Conservation (phyloP, 2,888 invertebrate species). For the Epiblema foenella region DNA sequence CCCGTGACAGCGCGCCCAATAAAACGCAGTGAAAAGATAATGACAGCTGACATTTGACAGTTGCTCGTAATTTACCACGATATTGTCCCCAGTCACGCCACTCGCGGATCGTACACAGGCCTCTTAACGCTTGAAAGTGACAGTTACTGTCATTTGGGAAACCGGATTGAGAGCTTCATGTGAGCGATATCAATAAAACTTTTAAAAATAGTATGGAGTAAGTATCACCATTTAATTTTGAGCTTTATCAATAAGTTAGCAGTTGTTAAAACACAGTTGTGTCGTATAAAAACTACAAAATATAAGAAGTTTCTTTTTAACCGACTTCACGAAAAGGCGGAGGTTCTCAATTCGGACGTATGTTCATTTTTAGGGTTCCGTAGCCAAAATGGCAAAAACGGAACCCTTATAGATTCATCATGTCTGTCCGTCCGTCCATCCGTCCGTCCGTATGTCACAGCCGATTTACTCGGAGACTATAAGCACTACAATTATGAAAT, state of each 20-base stretch:
- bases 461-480: too few relatives aligned
- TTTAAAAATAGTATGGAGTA: constrained; percentile 11
- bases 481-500: too few relatives aligned
- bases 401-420: too few relatives aligned
- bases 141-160: constrained; percentile 16
- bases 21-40: constrained; percentile 37
- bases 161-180: constrained; percentile 1
- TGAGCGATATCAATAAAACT: background rate
- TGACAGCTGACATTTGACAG: constrained; percentile 35
- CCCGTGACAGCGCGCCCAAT: constrained; percentile 25
- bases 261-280: background rate
- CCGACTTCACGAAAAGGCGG: too few relatives aligned
- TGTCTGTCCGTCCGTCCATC: too few relatives aligned
- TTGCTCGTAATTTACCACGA: constrained; percentile 16
- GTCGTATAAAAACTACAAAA: too few relatives aligned
- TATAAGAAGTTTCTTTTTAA: too few relatives aligned
- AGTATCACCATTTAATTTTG: background rate
- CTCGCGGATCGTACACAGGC: background rate
- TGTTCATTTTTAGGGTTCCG: too few relatives aligned
- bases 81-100: constrained; percentile 34
- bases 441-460: too few relatives aligned
- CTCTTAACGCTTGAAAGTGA: constrained; percentile 23
- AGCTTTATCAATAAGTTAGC: background rate
- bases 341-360: too few relatives aligned
- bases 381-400: too few relatives aligned